Base-by-base conservation (phyloP, 1,140 invertebrate genomes). In the Physella acuta region DNA sequence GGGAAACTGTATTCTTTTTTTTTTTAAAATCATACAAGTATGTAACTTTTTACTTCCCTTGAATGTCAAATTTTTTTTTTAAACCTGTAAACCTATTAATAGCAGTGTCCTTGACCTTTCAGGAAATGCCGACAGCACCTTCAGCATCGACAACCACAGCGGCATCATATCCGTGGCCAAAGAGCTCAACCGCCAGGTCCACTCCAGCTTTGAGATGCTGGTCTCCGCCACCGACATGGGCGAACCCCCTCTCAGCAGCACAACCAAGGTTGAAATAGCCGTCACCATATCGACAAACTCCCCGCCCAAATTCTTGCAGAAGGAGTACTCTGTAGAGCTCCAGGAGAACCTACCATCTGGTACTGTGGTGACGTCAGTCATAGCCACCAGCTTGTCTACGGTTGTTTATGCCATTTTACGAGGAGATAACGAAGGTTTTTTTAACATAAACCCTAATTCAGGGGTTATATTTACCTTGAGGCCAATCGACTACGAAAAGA, bases 271-370 rank as follows among this genome's bases (percentile, higher is more conserved):
- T 0, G 92, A 94, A 80, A 91, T 97, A 20, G 88, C 91, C 79
- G 88, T 97, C 14, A 93, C 93, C 0, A 93, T 94, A 88, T 92
- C 93, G 0, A 92, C 94, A 76, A 93, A 94, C 82, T 91, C 93
- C 63, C 92, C 93, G 26, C 95, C 95, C 1, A 89, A 89, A 85
- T 88, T 85, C 85, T 80, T 86, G 0, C 83, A 88, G 60, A 84
- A 85, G 16, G 89, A 90, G 75, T 88, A 91, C 62, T 88, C 89
- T 51, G 89, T 90, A 0, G 93, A 95, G 84, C 89, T 97, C 14
- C 90, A 89, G 72, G 95, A 98, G 86, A 93, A 95, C 82, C 89
- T 91, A 74, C 88, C 90, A 11, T 81, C 89, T 16, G 94, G 93
- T 4, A 90, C 90, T 14, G 90, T 90, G 82, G 90, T 97, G 8